A percentile compares a stretch with the other conserved stretches of the same genome.
phyloP scores from a whole-genome alignment of 2,888 invertebrate genomes.

The Lasioglossum figueresi region DNA sequence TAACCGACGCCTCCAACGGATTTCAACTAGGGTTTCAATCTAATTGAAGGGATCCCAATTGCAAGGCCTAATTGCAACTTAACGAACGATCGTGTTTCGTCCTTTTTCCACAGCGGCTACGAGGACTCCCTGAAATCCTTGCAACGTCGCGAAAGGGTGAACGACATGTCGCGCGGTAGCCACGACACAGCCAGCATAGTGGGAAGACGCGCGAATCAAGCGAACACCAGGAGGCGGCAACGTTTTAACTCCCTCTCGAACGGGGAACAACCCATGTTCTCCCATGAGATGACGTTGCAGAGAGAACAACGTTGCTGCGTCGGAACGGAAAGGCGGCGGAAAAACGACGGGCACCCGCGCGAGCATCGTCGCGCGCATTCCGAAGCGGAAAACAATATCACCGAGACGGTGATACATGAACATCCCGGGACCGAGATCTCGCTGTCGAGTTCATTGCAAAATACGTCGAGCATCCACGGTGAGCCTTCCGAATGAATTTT shows the following conservation, averaged over 20 bases:
- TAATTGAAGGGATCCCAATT: too few species aligned
- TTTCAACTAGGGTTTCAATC: background rate
- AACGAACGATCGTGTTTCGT: background rate
- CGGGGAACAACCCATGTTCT: slow-evolving; percentile 77
- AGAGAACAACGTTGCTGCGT: slow-evolving; percentile 63
- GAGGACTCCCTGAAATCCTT: slow-evolving; percentile 92
- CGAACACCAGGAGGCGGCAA: slow-evolving; percentile 78
- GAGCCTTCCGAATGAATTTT: slow-evolving; percentile 20
- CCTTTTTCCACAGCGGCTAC: slow-evolving; percentile 87
- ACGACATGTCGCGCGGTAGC: slow-evolving; percentile 56
- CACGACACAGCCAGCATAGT: slow-evolving; percentile 71
- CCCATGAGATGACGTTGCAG: slow-evolving; percentile 74
- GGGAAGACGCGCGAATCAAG: slow-evolving; percentile 78
- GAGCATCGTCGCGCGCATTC: slow-evolving; percentile 73
- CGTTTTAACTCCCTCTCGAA: slow-evolving; percentile 79
- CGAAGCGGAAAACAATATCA: slow-evolving; percentile 78
- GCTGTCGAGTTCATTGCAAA: slow-evolving; percentile 59
- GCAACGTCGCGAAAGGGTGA: slow-evolving; percentile 81
- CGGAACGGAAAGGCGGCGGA: slow-evolving; percentile 70
- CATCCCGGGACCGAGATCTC: slow-evolving; percentile 70
- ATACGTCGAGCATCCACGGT: slow-evolving; percentile 64
- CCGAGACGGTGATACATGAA: slow-evolving; percentile 80
- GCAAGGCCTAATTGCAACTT: background rate
- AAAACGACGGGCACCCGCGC: slow-evolving; percentile 50
- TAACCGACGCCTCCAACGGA: background rate